A percentile compares a stretch with the other conserved stretches of the same genome.
Conservation (phyloP, 2,888 invertebrate species). For the Mystacides longicornis region DNA sequence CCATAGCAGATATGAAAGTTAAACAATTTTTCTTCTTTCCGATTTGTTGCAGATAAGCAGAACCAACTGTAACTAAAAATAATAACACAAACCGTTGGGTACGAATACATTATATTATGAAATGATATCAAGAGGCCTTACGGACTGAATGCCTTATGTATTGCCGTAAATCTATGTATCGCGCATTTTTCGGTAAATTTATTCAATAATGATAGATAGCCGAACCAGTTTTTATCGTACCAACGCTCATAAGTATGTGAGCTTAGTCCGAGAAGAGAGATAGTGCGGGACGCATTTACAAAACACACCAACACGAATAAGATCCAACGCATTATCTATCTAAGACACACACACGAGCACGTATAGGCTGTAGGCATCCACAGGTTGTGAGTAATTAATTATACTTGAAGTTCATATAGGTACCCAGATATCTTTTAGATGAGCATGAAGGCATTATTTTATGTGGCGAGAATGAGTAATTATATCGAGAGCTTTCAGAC, state of each 20-base stretch:
- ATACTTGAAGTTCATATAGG: too few relatives aligned
- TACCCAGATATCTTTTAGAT: too few relatives aligned
- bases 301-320: constrained; percentile 14
- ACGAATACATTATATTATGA: not conserved
- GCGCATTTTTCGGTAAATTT: constrained; percentile 27
- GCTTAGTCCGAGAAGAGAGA: constrained; percentile 23
- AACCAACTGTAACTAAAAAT: too few relatives aligned
- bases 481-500: too few relatives aligned
- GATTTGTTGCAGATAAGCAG: too few relatives aligned
- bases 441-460: too few relatives aligned
- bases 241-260: constrained; percentile 24
- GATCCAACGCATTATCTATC: not conserved
- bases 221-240: constrained; percentile 26
- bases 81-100: not conserved
- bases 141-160: not conserved
- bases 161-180: constrained; percentile 23
- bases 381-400: too few relatives aligned
- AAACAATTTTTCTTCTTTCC: too few relatives aligned
- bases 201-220: constrained; percentile 27
- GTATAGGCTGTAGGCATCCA: too few relatives aligned
- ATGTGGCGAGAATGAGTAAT: too few relatives aligned
- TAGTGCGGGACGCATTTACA: constrained; percentile 23
- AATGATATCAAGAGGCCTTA: not conserved
- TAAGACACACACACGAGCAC: not conserved
- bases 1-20: too few relatives aligned